These are phyloP conservation scores for Cebidichthys violaceus DNA, from an alignment of 2,113 vertebrate genomes.

Conservation along the genomic window DNA sequence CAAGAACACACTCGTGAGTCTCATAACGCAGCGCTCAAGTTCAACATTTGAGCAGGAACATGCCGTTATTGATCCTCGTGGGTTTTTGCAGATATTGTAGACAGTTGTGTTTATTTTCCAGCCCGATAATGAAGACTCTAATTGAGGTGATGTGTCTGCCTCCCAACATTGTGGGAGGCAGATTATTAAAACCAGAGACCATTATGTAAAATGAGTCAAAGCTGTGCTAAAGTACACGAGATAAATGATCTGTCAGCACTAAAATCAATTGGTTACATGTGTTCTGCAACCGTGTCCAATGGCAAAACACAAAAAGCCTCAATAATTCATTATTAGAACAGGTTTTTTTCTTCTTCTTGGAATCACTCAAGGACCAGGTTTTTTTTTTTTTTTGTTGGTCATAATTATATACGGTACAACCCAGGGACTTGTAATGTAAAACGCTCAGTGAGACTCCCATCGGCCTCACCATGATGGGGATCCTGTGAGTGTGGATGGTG, in stretches of 20 bases:
- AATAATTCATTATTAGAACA: neutral
- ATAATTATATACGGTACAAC: neutral
- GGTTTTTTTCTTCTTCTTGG: neutral
- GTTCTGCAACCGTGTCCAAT: neutral
- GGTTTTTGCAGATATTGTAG: slow-evolving; percentile 4
- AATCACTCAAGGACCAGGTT: neutral
- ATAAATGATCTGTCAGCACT: neutral
- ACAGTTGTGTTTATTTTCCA: neutral
- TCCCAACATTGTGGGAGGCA: neutral
- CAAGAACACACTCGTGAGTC: neutral
- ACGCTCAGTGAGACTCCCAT: slow-evolving; percentile 10
- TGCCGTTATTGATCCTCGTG: neutral
- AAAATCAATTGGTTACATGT: neutral
- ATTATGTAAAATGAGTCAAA: slow-evolving; percentile 10
- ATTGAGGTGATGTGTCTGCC: slow-evolving; percentile 35
- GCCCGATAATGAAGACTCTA: slow-evolving; percentile 13
- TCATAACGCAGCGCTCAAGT: neutral
- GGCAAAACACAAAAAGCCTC: neutral
- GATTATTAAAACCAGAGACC: neutral
- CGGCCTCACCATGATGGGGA: slow-evolving; percentile 22
- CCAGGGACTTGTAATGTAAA: neutral
- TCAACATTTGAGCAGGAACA: neutral
- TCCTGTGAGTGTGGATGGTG: slow-evolving; percentile 42
- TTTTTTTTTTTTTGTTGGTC: no score
- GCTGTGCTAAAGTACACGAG: neutral